Evolutionary conservation across 2,888 invertebrate species (phyloP).

Genomic region (Conistra vaccinii): DNA sequence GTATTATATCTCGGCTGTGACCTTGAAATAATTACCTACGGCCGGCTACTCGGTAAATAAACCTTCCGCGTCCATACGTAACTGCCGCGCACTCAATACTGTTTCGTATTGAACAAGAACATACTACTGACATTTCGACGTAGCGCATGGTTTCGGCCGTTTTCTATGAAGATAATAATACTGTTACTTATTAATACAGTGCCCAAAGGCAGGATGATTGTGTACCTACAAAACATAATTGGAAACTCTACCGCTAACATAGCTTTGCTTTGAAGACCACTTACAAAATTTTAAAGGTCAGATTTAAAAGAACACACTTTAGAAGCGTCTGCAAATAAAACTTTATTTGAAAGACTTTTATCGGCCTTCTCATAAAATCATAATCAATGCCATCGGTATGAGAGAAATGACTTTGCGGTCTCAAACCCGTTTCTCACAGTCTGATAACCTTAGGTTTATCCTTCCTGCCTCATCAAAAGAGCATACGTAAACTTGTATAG

Average conservation of each 20-base stretch:
- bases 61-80: too few species aligned
- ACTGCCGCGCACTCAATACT: too few species aligned
- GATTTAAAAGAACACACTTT: neutral
- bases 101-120: too few species aligned
- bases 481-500: neutral
- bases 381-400: constrained; percentile 4
- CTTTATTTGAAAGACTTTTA: constrained; percentile 7
- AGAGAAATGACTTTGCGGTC: neutral
- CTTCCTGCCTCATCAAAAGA: neutral
- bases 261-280: constrained; percentile 2
- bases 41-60: too few species aligned
- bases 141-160: too few species aligned
- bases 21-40: too few species aligned
- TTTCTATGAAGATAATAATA: too few species aligned
- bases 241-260: neutral
- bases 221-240: neutral
- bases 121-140: too few species aligned
- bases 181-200: too few species aligned
- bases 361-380: constrained; percentile 4
- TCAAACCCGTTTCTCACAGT: constrained; percentile 1
- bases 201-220: neutral
- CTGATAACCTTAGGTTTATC: constrained; percentile 6
- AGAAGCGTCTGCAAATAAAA: neutral
- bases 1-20: too few species aligned
- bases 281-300: constrained; percentile 9